Evolutionary conservation across 37 sponge, comb jelly and placozoan species (phyloP).

Genomic region (Spongilla lacustris): DNA sequence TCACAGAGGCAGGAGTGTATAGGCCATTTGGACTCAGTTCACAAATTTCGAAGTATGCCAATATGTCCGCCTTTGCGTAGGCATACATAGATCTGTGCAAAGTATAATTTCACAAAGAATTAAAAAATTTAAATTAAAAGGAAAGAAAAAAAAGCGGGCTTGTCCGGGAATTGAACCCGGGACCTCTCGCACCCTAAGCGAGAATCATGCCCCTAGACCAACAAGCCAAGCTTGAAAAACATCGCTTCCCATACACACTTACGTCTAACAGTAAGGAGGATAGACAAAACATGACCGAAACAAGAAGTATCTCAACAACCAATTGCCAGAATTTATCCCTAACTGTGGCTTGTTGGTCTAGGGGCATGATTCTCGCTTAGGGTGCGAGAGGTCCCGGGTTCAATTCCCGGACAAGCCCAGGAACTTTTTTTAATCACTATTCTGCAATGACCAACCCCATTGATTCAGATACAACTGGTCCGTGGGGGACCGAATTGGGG

Average conservation of each 20-base stretch:
- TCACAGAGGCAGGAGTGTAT: slow-evolving; percentile 76
- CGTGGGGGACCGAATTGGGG: too few species aligned
- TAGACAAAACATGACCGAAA: too few species aligned
- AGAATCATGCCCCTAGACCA: slow-evolving; percentile 96
- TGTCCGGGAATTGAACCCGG: slow-evolving; percentile 90
- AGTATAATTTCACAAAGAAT: neutral
- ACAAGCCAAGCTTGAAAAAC: slow-evolving; percentile 53
- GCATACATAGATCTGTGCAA: slow-evolving; percentile 61
- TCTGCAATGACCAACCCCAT: too few species aligned
- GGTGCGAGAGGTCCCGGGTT: slow-evolving; percentile 74
- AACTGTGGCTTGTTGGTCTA: slow-evolving; percentile 2
- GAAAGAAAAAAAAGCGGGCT: slow-evolving; percentile 54
- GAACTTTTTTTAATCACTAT: too few species aligned
- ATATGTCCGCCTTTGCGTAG: slow-evolving; percentile 65
- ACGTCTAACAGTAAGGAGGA: too few species aligned
- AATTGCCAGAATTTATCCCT: too few species aligned
- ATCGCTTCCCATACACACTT: too few species aligned
- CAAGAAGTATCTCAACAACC: too few species aligned
- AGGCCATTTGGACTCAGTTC: slow-evolving; percentile 90
- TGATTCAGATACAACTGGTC: too few species aligned
- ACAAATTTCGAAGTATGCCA: slow-evolving; percentile 86
- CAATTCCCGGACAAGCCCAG: slow-evolving; percentile 59
- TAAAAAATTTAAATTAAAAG: neutral
- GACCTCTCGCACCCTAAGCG: slow-evolving; percentile 97
- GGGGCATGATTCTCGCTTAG: slow-evolving; percentile 38